These are phyloP conservation scores for Mechanitis mazaeus DNA, from an alignment of 2,888 invertebrate genomes.

Conservation along the genomic window DNA sequence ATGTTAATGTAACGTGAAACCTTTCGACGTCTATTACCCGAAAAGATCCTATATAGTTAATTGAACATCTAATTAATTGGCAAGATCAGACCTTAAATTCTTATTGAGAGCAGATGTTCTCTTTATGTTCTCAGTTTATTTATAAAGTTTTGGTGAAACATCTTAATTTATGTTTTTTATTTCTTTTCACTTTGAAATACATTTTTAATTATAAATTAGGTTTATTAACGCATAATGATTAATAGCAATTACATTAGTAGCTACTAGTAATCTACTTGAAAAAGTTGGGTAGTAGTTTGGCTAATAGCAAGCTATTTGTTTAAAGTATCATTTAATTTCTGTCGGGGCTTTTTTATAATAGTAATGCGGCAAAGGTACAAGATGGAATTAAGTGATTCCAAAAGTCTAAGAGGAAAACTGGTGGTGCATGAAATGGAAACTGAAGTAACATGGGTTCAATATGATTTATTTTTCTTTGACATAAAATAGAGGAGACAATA, in stretches of 20 bases:
- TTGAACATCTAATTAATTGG: slow-evolving; percentile 5
- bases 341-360: too few relatives aligned
- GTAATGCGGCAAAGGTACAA: slow-evolving; percentile 9
- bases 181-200: too few relatives aligned
- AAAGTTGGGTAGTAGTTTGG: too few relatives aligned
- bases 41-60: neutral
- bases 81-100: neutral
- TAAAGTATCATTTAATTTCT: too few relatives aligned
- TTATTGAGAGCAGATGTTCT: neutral
- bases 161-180: neutral
- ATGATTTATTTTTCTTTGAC: slow-evolving; percentile 21
- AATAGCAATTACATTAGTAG: too few relatives aligned
- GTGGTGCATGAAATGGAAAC: slow-evolving; percentile 23
- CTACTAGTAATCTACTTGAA: too few relatives aligned
- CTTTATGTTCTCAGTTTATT: neutral
- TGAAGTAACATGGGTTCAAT: slow-evolving; percentile 22
- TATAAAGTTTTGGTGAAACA: neutral
- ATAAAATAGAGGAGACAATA: slow-evolving; percentile 3
- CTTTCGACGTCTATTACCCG: neutral
- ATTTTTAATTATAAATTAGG: too few relatives aligned
- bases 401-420: slow-evolving; percentile 14
- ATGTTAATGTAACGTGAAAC: neutral
- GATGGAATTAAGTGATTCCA: slow-evolving; percentile 17
- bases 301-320: too few relatives aligned
- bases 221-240: too few relatives aligned